Percentiles rank a stretch among this genome's conserved stretches.
Conservation (phyloP, 2,888 invertebrate species). For the Oxycera nigricornis region DNA sequence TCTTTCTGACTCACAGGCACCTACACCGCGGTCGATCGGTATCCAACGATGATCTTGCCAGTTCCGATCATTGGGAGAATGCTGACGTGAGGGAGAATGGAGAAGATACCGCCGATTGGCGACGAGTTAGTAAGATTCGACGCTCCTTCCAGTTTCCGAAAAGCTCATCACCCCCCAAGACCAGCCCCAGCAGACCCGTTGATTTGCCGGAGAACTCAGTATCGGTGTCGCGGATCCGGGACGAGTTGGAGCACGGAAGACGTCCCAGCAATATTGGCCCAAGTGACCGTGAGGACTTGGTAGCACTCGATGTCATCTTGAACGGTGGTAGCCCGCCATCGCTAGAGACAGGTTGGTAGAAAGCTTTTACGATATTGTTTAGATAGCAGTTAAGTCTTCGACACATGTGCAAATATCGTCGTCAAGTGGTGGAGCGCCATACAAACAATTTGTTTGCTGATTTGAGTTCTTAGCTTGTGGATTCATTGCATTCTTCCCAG, state of each 20-base stretch:
- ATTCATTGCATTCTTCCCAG: too few relatives aligned
- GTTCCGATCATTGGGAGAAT: conserved; percentile 56
- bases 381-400: neutral
- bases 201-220: conserved; percentile 64
- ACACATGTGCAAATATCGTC: neutral
- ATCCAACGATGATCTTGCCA: conserved; percentile 64
- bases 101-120: conserved; percentile 69
- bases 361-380: neutral
- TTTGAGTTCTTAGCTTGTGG: too few relatives aligned
- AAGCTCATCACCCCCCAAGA: conserved; percentile 50
- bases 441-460: too few relatives aligned
- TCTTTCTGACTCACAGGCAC: conserved; percentile 11
- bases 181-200: conserved; percentile 51
- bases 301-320: conserved; percentile 65
- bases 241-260: conserved; percentile 66
- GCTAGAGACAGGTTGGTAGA: conserved; percentile 40
- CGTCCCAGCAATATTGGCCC: conserved; percentile 64
- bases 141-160: conserved; percentile 74
- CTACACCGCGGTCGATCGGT: conserved; percentile 59
- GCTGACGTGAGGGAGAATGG: conserved; percentile 47
- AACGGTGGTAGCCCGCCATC: conserved; percentile 49
- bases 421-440: too few relatives aligned
- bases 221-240: conserved; percentile 65
- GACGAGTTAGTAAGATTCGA: conserved; percentile 69
- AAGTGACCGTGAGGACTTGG: conserved; percentile 65